Evolutionary conservation across 1,140 invertebrate species (phyloP), one percentile per base, ranked within the genome.

Genomic region (Pogonomyrmex barbatus): DNA sequence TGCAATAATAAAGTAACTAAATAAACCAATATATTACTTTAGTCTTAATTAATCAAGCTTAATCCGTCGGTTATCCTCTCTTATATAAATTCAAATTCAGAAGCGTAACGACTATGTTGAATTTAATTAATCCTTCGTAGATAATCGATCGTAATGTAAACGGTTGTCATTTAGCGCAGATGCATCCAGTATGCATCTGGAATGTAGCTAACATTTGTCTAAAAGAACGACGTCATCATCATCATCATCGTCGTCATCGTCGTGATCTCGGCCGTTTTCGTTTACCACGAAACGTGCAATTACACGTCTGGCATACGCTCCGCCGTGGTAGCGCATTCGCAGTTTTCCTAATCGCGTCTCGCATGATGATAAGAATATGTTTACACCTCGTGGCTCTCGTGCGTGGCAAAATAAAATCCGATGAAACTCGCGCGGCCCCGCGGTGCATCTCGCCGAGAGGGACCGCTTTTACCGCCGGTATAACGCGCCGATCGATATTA

Each of bases 401-500:
- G 12, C 2, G 56, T 14, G 24, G 65, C 83, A 89, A 24, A 24
- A 89, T 88, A 89, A 88, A 79, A 88, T 88, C 73, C n/a, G 67
- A 88, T 77, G 81, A 89, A 78, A 88, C 87, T 56, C 67, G 70
- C 71, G 62, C 62, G 63, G 56, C 24, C 58, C 9, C 47, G 86
- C n/a, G 10, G 24, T 24, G 24, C 24, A 24, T 33, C 8, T 17
- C 83, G 56, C 73, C 30, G 67, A 52, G 36, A 56, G 77, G 58
- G 50, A 75, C 60, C 10, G 33, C 81, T 82, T 24, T 87, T 56
- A 54, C 39, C 71, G 42, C 12, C 39, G 81, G 54, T 75, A 52
- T 39, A 60, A 81, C 75, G 76, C 42, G 39, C 82, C 82, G 88
- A 88, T 89, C 88, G 73, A 89, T 89, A 89, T 89, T 88, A 76